Conservation (phyloP, 2,888 invertebrate species). For the Myopa testacea region DNA sequence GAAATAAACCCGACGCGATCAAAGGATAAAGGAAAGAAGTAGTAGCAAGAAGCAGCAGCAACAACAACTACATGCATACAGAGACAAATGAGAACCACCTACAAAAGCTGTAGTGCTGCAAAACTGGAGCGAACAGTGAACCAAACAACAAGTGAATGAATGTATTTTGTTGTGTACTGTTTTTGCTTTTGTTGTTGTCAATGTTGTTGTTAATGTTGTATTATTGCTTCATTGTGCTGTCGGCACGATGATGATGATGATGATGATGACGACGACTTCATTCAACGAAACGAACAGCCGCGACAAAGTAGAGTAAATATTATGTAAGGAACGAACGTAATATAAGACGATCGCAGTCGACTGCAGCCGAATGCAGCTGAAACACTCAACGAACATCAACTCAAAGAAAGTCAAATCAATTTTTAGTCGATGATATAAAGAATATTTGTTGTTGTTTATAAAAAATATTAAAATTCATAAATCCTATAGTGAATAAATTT, state of each 20-base stretch:
- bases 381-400: no score
- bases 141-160: slow-evolving; percentile 21
- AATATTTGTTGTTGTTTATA: no score
- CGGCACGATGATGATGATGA: no score
- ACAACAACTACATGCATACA: not conserved
- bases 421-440: no score
- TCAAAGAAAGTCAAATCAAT: no score
- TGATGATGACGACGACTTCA: slow-evolving; percentile 9
- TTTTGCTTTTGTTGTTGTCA: slow-evolving; percentile 18
- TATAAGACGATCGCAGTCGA: not conserved
- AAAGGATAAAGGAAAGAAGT: not conserved
- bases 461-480: no score
- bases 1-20: slow-evolving; percentile 7
- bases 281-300: slow-evolving; percentile 1
- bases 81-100: not conserved
- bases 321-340: slow-evolving; percentile 25
- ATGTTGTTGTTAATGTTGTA: slow-evolving; percentile 21
- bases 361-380: not conserved
- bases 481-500: no score
- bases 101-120: not conserved
- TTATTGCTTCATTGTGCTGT: not conserved
- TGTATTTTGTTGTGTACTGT: slow-evolving; percentile 2
- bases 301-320: not conserved
- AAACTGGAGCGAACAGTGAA: slow-evolving; percentile 33
- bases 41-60: not conserved